Base-by-base conservation (phyloP, 2,888 invertebrate genomes). In the Drosophila mulleri region DNA sequence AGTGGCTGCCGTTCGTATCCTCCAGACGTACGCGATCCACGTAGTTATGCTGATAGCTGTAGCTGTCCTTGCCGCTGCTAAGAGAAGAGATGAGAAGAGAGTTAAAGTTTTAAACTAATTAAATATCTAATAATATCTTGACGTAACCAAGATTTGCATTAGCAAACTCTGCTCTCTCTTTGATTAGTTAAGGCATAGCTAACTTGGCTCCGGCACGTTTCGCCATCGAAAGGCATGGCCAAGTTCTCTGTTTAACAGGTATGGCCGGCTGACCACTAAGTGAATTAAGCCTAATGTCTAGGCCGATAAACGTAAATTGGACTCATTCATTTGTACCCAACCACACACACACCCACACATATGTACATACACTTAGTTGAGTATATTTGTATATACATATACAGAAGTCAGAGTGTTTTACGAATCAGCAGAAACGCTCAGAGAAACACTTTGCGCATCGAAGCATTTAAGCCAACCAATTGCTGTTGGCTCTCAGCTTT, bases 21-120 rank as follows among this genome's bases (percentile, higher is more conserved):
- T 92, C 91, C 64, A 92, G 74, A 70, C 93, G 93, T 63, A 93
- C 93, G 64, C 93, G 92, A 88, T 93, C 93, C 86, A 93, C 93
- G 92, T 93, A 92, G 78, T 93, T 93, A 54, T 86, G 86, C 67
- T 86, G 86, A 81, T 91, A 92, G 80, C 91, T 91, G 74, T 90
- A 91, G 75, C 67, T 80, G 54, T 93, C 92, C 82, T 91, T 92
- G 84, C 89, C 82, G 16, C 80, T 78, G 83, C 69, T 26, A 5
- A 14, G 20, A 23, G 12, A 37, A 5, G 4, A 26, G 16, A 23
- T 6, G 26, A 6, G 26, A 5, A 45, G 23, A 45, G 20, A 23
- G 12, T n/a, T 20, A 29, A 16, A 37, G 12, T 20, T 37, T 9
- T 53, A 23, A 29, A 1, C 12, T 20, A 52, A 20, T 35, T 14